Percentiles rank a stretch among this genome's conserved stretches.
Conservation (phyloP, 2,797 vertebrate species). For the Triplophysa yarkandensis region DNA sequence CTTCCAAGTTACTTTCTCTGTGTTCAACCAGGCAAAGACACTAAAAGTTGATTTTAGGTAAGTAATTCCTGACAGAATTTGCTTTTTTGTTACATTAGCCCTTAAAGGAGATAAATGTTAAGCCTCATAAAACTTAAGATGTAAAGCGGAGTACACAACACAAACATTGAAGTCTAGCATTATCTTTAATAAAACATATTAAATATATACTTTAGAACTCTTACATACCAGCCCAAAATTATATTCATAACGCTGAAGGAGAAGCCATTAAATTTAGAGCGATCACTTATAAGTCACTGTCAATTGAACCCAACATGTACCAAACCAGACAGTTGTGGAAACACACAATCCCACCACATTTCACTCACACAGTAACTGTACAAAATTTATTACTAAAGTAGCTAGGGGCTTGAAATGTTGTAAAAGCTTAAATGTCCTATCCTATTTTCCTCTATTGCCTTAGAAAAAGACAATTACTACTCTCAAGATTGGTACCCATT, state of each 20-base stretch:
- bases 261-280: conserved; percentile 57
- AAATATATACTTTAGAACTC: not conserved
- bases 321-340: conserved; percentile 30
- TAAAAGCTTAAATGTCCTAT: conserved; percentile 7
- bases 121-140: too few relatives aligned
- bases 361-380: conserved; percentile 10
- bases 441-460: conserved; percentile 10
- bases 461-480: conserved; percentile 6
- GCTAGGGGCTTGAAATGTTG: conserved; percentile 27
- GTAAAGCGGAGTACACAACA: too few relatives aligned
- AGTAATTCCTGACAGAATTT: too few relatives aligned
- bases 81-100: too few relatives aligned
- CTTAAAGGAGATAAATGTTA: too few relatives aligned
- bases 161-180: too few relatives aligned
- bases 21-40: too few relatives aligned
- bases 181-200: too few relatives aligned
- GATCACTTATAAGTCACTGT: conserved; percentile 61
- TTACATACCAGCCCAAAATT: conserved; percentile 1
- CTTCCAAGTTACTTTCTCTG: too few relatives aligned
- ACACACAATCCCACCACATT: too few relatives aligned
- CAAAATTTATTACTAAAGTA: conserved; percentile 11
- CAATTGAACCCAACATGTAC: conserved; percentile 57
- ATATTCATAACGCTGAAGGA: conserved; percentile 48
- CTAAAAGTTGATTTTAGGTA: too few relatives aligned
- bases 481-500: conserved; percentile 4